A percentile compares a stretch with the other conserved stretches of the same genome.
These are phyloP conservation scores for Lasiurus cinereus DNA, from an alignment of 2,113 vertebrate species.

Conservation along the genomic window DNA sequence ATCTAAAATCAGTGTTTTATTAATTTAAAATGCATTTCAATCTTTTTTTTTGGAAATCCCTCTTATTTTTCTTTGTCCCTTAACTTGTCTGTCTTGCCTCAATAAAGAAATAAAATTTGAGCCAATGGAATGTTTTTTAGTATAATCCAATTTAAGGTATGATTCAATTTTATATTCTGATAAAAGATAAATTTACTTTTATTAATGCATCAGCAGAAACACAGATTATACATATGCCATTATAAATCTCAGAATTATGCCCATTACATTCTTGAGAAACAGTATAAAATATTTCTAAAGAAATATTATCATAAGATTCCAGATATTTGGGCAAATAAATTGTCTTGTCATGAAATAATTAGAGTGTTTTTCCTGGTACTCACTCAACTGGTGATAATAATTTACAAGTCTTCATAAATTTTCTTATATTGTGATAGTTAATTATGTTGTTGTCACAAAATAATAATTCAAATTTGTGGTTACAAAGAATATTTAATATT, in stretches of 20 bases:
- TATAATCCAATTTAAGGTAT: constrained; percentile 43
- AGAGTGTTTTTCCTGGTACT: not conserved
- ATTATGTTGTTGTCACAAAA: not conserved
- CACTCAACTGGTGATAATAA: not conserved
- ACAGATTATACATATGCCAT: constrained; percentile 8
- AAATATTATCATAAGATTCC: not conserved
- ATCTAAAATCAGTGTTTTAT: constrained; percentile 71
- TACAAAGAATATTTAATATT: not conserved
- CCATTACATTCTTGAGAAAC: constrained; percentile 7
- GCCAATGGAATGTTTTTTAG: constrained; percentile 25
- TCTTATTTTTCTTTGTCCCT: constrained; percentile 49
- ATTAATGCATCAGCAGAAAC: not conserved
- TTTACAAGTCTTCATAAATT: not conserved
- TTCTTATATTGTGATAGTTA: not conserved
- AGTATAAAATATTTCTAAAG: constrained; percentile 10
- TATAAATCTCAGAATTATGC: constrained; percentile 40
- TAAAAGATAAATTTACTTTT: constrained; percentile 61
- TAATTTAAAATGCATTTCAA: constrained; percentile 63
- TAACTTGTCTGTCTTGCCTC: constrained; percentile 53
- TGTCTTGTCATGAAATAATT: not conserved
- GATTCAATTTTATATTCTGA: constrained; percentile 42
- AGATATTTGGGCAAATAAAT: not conserved
- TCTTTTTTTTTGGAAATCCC: constrained; percentile 34
- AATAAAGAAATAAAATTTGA: constrained; percentile 65
- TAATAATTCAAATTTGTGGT: constrained; percentile 6